Conservation (phyloP, 2,113 vertebrate genomes). For the Penelope pileata region DNA sequence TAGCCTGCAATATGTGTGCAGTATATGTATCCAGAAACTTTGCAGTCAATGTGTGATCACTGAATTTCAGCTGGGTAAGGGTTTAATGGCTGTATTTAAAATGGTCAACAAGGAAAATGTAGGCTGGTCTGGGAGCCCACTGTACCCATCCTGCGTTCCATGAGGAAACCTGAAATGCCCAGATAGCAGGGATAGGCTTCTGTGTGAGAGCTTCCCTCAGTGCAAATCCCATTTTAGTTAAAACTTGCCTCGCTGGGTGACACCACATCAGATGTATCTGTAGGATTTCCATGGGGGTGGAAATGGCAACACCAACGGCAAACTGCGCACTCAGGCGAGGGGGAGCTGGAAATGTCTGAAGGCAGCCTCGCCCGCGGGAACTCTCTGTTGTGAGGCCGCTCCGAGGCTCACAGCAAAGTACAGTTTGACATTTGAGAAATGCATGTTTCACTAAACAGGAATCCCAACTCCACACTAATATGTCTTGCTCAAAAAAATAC, state of each 20-base stretch:
- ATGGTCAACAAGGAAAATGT: not conserved
- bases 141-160: not conserved
- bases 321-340: rapidly evolving
- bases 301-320: not conserved
- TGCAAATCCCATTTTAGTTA: not conserved
- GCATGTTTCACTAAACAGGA: not conserved
- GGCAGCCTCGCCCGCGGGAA: not conserved
- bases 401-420: not conserved
- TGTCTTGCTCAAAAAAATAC: not conserved
- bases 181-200: not conserved
- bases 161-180: not conserved
- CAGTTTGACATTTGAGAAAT: constrained; percentile 13
- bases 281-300: not conserved
- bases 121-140: not conserved
- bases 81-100: not conserved
- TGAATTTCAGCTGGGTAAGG: not conserved
- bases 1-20: not conserved
- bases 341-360: not conserved
- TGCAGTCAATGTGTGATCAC: not conserved
- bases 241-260: not conserved
- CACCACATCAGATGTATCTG: not conserved
- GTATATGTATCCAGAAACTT: not conserved
- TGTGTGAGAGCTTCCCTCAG: not conserved
- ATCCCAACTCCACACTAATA: not conserved
- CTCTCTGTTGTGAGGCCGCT: not conserved